phyloP scores from a whole-genome alignment of 2,888 invertebrate genomes.

The Molanna angustata region DNA sequence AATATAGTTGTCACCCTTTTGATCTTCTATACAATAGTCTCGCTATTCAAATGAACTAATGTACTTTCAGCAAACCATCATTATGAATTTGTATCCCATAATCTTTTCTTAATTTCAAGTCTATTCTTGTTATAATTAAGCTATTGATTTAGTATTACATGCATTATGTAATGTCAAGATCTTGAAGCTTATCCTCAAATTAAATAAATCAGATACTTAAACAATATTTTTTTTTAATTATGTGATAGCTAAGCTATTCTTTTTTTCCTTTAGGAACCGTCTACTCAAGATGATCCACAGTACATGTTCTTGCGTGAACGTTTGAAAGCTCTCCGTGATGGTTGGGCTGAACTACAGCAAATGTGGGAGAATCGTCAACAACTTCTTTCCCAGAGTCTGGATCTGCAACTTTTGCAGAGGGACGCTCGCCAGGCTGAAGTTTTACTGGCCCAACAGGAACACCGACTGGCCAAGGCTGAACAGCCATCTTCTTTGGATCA shows the following conservation, averaged over 20 bases:
- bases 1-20: too few relatives aligned
- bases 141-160: too few relatives aligned
- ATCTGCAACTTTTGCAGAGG: slow-evolving; percentile 91
- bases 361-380: slow-evolving; percentile 99
- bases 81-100: too few relatives aligned
- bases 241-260: too few relatives aligned
- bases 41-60: too few relatives aligned
- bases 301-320: slow-evolving; percentile 99
- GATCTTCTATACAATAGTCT: too few relatives aligned
- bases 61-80: too few relatives aligned
- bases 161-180: too few relatives aligned
- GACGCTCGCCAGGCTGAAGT: slow-evolving; percentile 98
- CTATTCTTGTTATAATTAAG: not conserved
- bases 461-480: slow-evolving; percentile 94
- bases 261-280: slow-evolving; percentile 58
- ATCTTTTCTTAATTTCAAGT: too few relatives aligned
- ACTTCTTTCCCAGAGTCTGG: slow-evolving; percentile 89
- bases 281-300: slow-evolving; percentile 93
- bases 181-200: too few relatives aligned
- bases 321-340: slow-evolving; percentile 95
- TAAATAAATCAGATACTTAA: too few relatives aligned
- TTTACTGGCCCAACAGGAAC: slow-evolving; percentile 96
- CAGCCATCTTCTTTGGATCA: slow-evolving; percentile 93
- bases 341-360: slow-evolving; percentile 98
- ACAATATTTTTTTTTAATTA: too few relatives aligned